Evolutionary conservation across 2,888 invertebrate species (phyloP).

Genomic region (Agriopis marginaria): DNA sequence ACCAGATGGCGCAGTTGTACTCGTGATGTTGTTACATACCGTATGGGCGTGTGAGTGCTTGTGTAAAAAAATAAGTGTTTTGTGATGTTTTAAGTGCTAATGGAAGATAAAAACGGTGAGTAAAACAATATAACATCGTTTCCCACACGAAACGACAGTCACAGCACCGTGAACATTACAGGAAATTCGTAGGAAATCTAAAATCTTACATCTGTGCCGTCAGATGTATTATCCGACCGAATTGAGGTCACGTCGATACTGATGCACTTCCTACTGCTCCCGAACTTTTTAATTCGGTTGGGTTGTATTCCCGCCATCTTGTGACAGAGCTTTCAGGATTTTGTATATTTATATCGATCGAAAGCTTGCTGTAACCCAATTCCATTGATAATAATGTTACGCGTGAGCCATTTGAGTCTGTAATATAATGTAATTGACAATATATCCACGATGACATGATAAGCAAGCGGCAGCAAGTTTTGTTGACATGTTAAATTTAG

Average conservation of each 20-base stretch:
- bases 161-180: constrained; percentile 62
- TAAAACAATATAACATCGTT: constrained; percentile 57
- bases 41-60: constrained; percentile 86
- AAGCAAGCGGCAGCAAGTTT: constrained; percentile 20
- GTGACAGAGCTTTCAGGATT: constrained; percentile 81
- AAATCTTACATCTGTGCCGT: constrained; percentile 81
- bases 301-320: constrained; percentile 83
- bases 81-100: constrained; percentile 78
- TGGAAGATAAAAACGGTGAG: constrained; percentile 78
- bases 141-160: constrained; percentile 48
- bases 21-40: constrained; percentile 83
- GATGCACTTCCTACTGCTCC: constrained; percentile 63
- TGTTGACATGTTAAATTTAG: constrained; percentile 42
- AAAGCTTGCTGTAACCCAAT: constrained; percentile 76
- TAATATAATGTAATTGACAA: background rate
- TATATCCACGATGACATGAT: background rate
- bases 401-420: constrained; percentile 15
- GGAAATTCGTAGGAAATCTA: constrained; percentile 71
- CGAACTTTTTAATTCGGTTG: constrained; percentile 61
- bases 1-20: constrained; percentile 82
- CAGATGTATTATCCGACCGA: constrained; percentile 77
- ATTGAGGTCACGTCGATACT: constrained; percentile 68
- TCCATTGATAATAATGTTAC: constrained; percentile 47
- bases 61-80: constrained; percentile 82
- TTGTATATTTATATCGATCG: constrained; percentile 82